These are phyloP conservation scores for Condylostylus longicornis DNA, from an alignment of 1,140 invertebrate species.

Conservation along the genomic window DNA sequence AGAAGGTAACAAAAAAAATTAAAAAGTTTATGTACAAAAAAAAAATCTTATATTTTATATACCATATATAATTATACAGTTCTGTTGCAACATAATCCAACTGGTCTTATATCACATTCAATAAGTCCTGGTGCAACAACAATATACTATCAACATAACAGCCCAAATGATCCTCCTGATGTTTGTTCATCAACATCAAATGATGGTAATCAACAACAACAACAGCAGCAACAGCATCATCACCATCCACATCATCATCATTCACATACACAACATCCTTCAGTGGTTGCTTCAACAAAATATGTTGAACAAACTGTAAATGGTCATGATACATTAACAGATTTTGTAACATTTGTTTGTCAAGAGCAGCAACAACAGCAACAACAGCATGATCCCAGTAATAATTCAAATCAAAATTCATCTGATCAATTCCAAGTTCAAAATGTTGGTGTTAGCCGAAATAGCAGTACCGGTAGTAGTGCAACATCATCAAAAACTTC, in stretches of 20 bases:
- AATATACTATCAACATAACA: slow-evolving; percentile 37
- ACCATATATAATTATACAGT: slow-evolving; percentile 8
- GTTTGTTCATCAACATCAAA: slow-evolving; percentile 3
- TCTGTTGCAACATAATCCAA: slow-evolving; percentile 20
- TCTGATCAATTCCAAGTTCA: slow-evolving; percentile 22
- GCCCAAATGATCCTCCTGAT: slow-evolving; percentile 14
- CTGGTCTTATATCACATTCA: slow-evolving; percentile 26
- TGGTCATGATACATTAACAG: slow-evolving; percentile 73
- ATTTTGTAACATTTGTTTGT: slow-evolving; percentile 93
- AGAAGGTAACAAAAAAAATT: slow-evolving; percentile 10
- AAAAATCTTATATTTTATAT: neutral
- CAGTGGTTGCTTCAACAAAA: slow-evolving; percentile 4
- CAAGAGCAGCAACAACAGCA: slow-evolving; percentile 67
- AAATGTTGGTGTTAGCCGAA: slow-evolving; percentile 5
- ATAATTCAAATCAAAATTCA: slow-evolving; percentile 6
- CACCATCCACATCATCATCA: slow-evolving; percentile 14
- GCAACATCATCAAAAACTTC: slow-evolving; percentile 22
- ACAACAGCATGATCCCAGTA: slow-evolving; percentile 18
- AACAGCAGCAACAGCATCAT: slow-evolving; percentile 23
- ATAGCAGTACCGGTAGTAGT: too few relatives aligned
- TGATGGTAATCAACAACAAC: slow-evolving; percentile 5
- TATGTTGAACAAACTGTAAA: slow-evolving; percentile 11
- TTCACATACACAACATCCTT: slow-evolving; percentile 13
- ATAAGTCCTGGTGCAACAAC: slow-evolving; percentile 33
- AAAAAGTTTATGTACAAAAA: neutral